Evolutionary conservation across 30 jellyfish, hydroid and myxozoan genomes (phyloP).

Genomic region (Aurelia aurita complex sp. Pacific): DNA sequence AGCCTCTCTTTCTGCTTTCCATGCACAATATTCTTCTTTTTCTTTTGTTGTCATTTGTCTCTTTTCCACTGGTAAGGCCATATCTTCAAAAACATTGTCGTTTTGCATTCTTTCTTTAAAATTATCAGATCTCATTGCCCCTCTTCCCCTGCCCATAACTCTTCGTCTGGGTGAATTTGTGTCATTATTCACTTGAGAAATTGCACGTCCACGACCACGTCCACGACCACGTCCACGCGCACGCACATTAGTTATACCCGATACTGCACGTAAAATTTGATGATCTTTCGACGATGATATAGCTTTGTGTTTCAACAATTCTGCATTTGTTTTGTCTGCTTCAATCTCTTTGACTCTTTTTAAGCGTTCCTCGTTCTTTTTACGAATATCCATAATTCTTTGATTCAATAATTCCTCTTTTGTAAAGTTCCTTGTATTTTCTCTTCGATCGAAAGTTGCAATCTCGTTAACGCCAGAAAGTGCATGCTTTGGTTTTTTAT

Average conservation of each 20-base stretch:
- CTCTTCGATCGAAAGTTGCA: not conserved
- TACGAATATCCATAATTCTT: conserved; percentile 4
- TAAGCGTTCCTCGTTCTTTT: conserved; percentile 19
- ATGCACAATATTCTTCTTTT: not conserved
- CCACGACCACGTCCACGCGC: conserved; percentile 45
- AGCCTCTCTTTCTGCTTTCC: conserved; percentile 28
- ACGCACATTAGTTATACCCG: not conserved
- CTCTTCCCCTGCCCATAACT: conserved; percentile 2
- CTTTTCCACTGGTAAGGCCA: not conserved
- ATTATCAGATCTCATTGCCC: not conserved
- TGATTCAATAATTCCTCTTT: conserved; percentile 11
- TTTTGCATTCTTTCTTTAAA: not conserved
- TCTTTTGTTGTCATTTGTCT: conserved; percentile 16
- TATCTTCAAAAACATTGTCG: too few relatives aligned
- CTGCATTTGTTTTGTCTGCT: conserved; percentile 3
- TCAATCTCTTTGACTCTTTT: conserved; percentile 18
- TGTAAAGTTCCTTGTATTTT: not conserved
- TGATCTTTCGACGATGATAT: too few relatives aligned
- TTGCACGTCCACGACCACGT: conserved; percentile 25
- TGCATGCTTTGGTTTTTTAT: too few relatives aligned
- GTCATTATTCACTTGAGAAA: not conserved
- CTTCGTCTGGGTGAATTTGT: not conserved
- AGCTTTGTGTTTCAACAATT: too few relatives aligned
- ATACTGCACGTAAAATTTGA: too few relatives aligned
- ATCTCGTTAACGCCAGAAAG: not conserved